phyloP scores from a whole-genome alignment of 2,797 vertebrate genomes.

The Vireo griseus region DNA sequence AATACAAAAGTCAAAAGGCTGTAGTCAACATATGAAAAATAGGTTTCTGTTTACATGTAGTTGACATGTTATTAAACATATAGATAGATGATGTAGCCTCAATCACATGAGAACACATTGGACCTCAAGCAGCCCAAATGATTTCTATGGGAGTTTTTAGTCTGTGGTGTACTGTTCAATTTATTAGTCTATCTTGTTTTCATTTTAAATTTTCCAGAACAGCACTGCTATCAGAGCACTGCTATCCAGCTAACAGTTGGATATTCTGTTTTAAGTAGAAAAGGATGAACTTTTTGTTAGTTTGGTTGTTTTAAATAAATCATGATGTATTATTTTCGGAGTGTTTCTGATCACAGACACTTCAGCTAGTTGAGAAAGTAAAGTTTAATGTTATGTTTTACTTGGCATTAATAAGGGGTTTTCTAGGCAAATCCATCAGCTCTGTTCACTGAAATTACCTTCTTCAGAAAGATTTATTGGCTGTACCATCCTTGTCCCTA shows the following conservation, averaged over 20 bases:
- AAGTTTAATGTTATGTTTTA: not conserved
- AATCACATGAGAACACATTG: not conserved
- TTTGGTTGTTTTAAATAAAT: not conserved
- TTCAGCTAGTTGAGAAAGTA: not conserved
- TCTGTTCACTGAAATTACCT: not conserved
- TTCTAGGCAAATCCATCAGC: not conserved
- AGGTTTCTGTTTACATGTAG: not conserved
- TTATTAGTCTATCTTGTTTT: not conserved
- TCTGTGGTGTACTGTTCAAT: not conserved
- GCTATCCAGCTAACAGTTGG: not conserved
- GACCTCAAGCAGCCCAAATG: not conserved
- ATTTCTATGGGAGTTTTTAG: not conserved
- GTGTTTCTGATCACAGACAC: not conserved
- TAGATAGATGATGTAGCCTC: fast-evolving
- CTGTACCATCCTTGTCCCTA: not conserved
- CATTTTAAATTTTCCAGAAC: not conserved
- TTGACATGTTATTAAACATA: not conserved
- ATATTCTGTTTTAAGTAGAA: not conserved
- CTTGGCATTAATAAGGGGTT: not conserved
- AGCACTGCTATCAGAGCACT: not conserved
- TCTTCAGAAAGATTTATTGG: not conserved
- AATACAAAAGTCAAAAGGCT: not conserved
- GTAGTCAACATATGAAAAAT: not conserved
- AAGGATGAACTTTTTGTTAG: not conserved
- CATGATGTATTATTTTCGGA: not conserved